Evolutionary conservation across 2,113 vertebrate species (phyloP), one percentile per base, ranked within the genome.

Genomic region (Channa argus): DNA sequence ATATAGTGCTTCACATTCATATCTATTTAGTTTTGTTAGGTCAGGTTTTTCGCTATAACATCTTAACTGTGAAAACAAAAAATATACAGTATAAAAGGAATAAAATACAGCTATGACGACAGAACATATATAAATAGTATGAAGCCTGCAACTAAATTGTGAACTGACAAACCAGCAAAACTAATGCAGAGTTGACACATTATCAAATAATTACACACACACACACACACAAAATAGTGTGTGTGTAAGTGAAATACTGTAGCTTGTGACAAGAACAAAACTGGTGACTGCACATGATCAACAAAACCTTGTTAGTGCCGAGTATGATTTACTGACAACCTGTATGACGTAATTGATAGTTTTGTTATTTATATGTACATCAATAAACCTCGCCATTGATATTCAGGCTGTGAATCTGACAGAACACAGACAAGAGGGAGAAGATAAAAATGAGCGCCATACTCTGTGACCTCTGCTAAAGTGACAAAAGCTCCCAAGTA

Each of bases 301-400:
- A 74, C 46, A 52, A 34, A 64, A 49, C 61, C 38, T 39, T 6
- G 13, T 54, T 39, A 5, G 50, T 63, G 58, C 47, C 9, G 24
- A 59, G 33, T 51, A 56, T 24, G 71, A 81, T 77, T 67, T 71
- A 89, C 51, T 61, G 77, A 83, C 34, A 54, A 63, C 41, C 50
- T 55, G 58, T 56, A 1, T 7, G 34, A 55, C 46, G 39, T 44
- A 61, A 71, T 54, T 36, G 50, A 72, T 61, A 14, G 15, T 8
- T 69, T 24, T 37, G 52, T 63, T 71, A 51, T 56, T 69, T 49
- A 55, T 62, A 53, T 58, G 43, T 10, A 46, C 24, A 66, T 80
- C 70, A 49, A 76, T 68, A 66, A 65, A 76, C 56, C 47, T 14
- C 41, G 60, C 34, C 14, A 49, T 85, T 83, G 74, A 77, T 71